Evolutionary conservation across 1,140 invertebrate genomes (phyloP).

Genomic region (Trichonephila clavipes): DNA sequence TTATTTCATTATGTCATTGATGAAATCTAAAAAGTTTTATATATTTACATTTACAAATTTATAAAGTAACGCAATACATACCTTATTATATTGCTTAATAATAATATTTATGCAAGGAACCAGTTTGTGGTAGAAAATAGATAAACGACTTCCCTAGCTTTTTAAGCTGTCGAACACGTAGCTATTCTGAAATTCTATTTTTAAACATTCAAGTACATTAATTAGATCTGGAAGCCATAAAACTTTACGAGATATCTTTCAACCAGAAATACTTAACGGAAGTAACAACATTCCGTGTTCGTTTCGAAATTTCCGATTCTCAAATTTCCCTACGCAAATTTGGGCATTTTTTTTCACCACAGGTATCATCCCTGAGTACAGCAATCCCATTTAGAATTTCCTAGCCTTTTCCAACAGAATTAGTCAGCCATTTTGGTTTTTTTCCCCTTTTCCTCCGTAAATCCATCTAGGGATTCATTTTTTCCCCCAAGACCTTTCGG

Average conservation of each 20-base stretch:
- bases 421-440: slow-evolving; percentile 48
- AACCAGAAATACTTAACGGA: background rate
- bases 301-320: background rate
- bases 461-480: slow-evolving; percentile 41
- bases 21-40: too few species aligned
- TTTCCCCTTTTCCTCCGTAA: background rate
- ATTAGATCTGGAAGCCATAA: slow-evolving; percentile 17
- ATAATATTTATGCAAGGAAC: too few species aligned
- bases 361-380: background rate
- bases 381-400: slow-evolving; percentile 52
- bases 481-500: slow-evolving; percentile 27
- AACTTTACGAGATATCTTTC: slow-evolving; percentile 10
- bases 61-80: too few species aligned
- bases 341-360: background rate
- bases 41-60: too few species aligned
- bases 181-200: background rate
- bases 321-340: slow-evolving; percentile 4
- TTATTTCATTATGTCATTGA: too few species aligned
- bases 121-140: too few species aligned
- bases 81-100: too few species aligned
- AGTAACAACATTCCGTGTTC: background rate
- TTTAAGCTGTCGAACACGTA: too few species aligned
- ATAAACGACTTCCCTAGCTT: too few species aligned
- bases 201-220: background rate
- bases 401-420: slow-evolving; percentile 38